Evolutionary conservation across 2,888 invertebrate species (phyloP), one percentile per base, ranked within the genome.

Genomic region (Dione vanillae): DNA sequence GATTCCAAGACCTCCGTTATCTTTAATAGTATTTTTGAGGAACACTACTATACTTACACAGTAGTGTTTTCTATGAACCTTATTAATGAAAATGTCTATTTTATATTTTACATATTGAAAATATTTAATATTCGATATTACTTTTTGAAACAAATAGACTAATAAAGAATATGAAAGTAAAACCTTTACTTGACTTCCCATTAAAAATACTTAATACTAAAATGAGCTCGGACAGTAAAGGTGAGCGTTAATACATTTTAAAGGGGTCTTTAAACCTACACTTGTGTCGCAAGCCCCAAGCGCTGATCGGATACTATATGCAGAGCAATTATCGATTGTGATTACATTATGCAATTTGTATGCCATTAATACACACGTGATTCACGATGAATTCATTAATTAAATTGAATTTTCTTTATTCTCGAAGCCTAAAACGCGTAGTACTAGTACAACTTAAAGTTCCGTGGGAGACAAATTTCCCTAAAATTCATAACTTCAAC

Each of bases 41-140:
- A 43, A 43, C 61, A n/a, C 27, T 45, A 45, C 43, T n/a, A n/a
- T n/a, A n/a, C n/a, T n/a, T n/a, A n/a, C n/a, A n/a, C n/a, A n/a
- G n/a, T n/a, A n/a, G n/a, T n/a, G n/a, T n/a, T n/a, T n/a, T n/a
- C n/a, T n/a, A 45, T 27, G 27, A 45, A 61, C 43, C n/a, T 45
- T 27, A 20, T 14, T 59, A 45, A 61, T 61, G 61, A 61, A 61
- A 61, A 61, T 61, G 43, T 43, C 61, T 61, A 20, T n/a, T 61
- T 61, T 61, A n/a, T n/a, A n/a, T n/a, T n/a, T n/a, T n/a, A n/a
- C 10, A 45, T 45, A 61, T 61, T 61, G 27, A 61, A 45, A 61
- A 61, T 61, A 61, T 61, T 43, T 61, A 59, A 59, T 59, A 59
- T 59, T 43, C 16, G 20, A 9, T 16, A 49, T n/a, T 56, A n/a